Conservation (phyloP, 2,888 invertebrate genomes). For the Yponomeuta malinellus region DNA sequence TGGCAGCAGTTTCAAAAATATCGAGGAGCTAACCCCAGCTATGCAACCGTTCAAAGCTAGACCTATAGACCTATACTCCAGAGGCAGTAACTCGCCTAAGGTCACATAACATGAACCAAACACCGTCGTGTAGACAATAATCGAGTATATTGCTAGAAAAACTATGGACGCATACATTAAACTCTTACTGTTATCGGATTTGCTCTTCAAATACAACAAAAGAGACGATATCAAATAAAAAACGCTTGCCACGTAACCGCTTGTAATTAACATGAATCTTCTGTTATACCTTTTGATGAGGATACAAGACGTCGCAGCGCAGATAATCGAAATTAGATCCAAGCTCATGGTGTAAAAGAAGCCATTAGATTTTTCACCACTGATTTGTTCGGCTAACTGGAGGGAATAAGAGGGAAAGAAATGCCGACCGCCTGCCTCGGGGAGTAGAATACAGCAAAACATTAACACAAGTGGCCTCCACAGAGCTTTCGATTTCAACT, state of each 20-base stretch:
- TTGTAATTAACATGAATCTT: conserved; percentile 8
- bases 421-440: conserved; percentile 17
- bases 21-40: neutral
- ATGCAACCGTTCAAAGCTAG: conserved; percentile 16
- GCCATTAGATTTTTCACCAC: conserved; percentile 17
- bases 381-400: conserved; percentile 15
- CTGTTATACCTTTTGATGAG: conserved; percentile 11
- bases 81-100: conserved; percentile 19
- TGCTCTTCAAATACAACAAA: neutral
- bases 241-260: neutral
- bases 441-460: conserved; percentile 13
- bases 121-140: conserved; percentile 9
- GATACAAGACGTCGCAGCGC: neutral
- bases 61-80: conserved; percentile 19
- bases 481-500: conserved; percentile 15
- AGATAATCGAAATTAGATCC: conserved; percentile 13
- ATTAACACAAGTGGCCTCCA: conserved; percentile 18
- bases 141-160: conserved; percentile 14
- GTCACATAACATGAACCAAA: conserved; percentile 16
- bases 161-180: conserved; percentile 13
- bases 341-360: conserved; percentile 15
- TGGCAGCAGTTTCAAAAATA: conserved; percentile 10
- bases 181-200: neutral
- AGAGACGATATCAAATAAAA: conserved; percentile 3
- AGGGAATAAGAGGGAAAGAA: conserved; percentile 18